Evolutionary conservation across 2,113 vertebrate genomes (phyloP).

Genomic region (Myrmophylax atrothorax): DNA sequence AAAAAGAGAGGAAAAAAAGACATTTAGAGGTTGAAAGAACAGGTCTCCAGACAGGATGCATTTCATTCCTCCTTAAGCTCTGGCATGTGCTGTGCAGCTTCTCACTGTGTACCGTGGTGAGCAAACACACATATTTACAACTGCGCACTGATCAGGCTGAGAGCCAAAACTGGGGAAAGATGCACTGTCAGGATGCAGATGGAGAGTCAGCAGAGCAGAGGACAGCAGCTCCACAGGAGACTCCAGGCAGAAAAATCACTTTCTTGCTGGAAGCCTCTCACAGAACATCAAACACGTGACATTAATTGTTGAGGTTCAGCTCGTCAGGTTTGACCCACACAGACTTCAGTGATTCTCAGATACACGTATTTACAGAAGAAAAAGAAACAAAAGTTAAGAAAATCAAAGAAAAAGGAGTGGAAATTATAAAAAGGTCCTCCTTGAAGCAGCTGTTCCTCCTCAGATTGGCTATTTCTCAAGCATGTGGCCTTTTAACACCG

Average conservation of each 20-base stretch:
- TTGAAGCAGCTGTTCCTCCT: not conserved
- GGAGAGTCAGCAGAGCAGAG: not conserved
- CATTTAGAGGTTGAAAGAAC: not conserved
- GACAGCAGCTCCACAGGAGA: not conserved
- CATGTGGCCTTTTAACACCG: not conserved
- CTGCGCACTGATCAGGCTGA: not conserved
- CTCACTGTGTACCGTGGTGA: not conserved
- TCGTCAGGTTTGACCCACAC: not conserved
- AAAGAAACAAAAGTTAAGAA: not conserved
- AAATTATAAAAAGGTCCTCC: not conserved
- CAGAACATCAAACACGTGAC: not conserved
- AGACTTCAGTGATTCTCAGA: not conserved
- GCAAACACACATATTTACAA: not conserved
- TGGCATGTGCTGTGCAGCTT: not conserved
- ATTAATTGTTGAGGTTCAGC: not conserved
- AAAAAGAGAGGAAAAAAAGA: rapidly evolving
- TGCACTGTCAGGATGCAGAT: not conserved
- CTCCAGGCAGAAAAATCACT: not conserved
- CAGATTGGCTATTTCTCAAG: not conserved
- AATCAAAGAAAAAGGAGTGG: not conserved
- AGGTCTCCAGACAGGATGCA: not conserved
- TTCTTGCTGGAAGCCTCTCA: not conserved
- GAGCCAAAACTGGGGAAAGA: not conserved
- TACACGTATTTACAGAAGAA: not conserved
- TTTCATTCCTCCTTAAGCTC: not conserved